A percentile compares a stretch with the other conserved stretches of the same genome.
These are phyloP conservation scores for Homarus gammarus DNA, from an alignment of 2,888 invertebrate genomes.

Conservation along the genomic window DNA sequence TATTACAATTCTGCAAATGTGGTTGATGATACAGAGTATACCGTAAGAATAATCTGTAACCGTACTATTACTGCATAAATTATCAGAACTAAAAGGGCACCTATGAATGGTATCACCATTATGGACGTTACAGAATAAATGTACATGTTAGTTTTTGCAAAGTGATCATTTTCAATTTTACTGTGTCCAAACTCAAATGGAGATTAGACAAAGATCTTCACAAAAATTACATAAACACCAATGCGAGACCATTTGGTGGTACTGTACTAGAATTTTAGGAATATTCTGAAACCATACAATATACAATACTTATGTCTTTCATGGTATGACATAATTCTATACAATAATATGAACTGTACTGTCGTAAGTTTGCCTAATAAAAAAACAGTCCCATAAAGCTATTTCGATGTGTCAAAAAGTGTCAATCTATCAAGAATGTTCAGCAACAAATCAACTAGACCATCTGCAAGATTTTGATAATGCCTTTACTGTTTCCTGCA, in stretches of 20 bases:
- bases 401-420: background rate
- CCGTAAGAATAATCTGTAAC: no score
- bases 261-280: background rate
- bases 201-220: no score
- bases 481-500: conserved; percentile 96
- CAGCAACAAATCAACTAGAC: conserved; percentile 80
- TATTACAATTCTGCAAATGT: no score
- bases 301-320: no score
- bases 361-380: background rate
- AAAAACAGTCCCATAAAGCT: background rate
- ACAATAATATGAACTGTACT: background rate
- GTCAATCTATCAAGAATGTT: background rate
- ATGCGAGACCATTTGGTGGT: background rate
- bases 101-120: no score
- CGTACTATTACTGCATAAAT: no score
- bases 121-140: no score
- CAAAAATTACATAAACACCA: background rate
- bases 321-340: background rate
- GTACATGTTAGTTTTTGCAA: no score
- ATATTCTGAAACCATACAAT: background rate
- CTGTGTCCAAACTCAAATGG: no score
- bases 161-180: no score
- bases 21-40: no score
- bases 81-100: no score
- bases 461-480: conserved; percentile 91